A percentile compares a stretch with the other conserved stretches of the same genome.
Conservation (phyloP, 2,113 vertebrate genomes). For the Prionailurus viverrinus region DNA sequence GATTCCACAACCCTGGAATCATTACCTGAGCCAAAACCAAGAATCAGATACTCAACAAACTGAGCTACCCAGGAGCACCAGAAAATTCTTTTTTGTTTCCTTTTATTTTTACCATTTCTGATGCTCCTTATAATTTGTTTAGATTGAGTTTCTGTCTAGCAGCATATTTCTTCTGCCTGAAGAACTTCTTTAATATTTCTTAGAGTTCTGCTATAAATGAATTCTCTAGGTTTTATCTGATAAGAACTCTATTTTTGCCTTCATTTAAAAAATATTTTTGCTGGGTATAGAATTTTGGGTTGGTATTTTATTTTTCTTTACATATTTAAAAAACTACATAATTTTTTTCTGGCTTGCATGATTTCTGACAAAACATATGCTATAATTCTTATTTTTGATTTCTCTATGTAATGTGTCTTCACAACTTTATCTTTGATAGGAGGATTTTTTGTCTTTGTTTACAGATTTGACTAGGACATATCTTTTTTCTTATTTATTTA, state of each 20-base stretch:
- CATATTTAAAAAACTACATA: background rate
- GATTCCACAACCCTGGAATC: too few relatives aligned
- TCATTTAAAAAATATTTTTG: background rate
- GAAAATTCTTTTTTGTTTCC: background rate
- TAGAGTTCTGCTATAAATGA: background rate
- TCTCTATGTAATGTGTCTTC: background rate
- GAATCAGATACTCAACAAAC: too few relatives aligned
- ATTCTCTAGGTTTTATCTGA: background rate
- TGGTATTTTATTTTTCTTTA: background rate
- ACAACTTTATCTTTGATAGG: background rate
- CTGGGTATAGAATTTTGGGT: background rate
- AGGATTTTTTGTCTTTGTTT: background rate
- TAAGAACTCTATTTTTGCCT: slow-evolving; percentile 22
- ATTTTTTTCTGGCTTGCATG: background rate
- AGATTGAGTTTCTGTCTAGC: background rate
- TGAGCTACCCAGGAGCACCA: too few relatives aligned
- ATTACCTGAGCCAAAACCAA: too few relatives aligned
- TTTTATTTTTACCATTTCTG: background rate
- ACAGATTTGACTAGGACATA: background rate
- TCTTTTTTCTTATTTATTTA: background rate
- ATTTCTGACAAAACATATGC: background rate
- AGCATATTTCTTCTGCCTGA: background rate
- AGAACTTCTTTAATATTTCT: background rate
- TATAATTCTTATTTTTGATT: background rate
- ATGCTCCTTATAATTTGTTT: background rate